phyloP scores from a whole-genome alignment of 2,797 vertebrate genomes.

The Oryzias sinensis region DNA sequence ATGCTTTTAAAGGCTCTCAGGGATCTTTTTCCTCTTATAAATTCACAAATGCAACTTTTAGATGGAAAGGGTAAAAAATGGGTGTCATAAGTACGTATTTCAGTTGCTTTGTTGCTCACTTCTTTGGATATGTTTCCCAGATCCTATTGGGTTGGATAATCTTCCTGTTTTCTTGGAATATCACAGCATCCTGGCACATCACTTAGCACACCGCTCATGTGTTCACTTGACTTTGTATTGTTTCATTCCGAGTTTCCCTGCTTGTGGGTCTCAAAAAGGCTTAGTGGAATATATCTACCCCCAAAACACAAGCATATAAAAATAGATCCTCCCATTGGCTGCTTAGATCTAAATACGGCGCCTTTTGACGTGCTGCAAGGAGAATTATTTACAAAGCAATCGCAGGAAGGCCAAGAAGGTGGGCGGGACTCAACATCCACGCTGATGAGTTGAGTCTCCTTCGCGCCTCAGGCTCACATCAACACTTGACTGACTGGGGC shows the following conservation, averaged over 20 bases:
- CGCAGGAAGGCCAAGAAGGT: slow-evolving; percentile 14
- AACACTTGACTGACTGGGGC: slow-evolving; percentile 44
- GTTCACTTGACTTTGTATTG: not conserved
- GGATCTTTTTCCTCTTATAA: slow-evolving; percentile 19
- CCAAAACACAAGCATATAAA: not conserved
- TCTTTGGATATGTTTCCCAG: not conserved
- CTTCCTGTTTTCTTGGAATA: not conserved
- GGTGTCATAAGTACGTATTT: not conserved
- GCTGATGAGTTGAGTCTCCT: slow-evolving; percentile 43
- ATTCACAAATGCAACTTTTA: slow-evolving; percentile 7
- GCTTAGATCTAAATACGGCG: not conserved
- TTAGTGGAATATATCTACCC: not conserved
- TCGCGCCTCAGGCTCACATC: slow-evolving; percentile 41
- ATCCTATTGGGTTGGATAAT: not conserved
- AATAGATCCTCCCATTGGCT: not conserved
- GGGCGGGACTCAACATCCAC: slow-evolving; percentile 25
- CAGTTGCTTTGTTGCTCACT: not conserved
- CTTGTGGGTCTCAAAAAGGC: no score
- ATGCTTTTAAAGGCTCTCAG: slow-evolving; percentile 40
- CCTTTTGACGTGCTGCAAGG: slow-evolving; percentile 11
- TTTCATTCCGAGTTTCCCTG: not conserved
- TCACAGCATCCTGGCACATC: not conserved
- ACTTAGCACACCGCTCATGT: not conserved
- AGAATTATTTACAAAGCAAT: slow-evolving; percentile 9
- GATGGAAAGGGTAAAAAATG: slow-evolving; percentile 6